Evolutionary conservation across 2,797 vertebrate genomes (phyloP).

Genomic region (Enteromius anoplus): DNA sequence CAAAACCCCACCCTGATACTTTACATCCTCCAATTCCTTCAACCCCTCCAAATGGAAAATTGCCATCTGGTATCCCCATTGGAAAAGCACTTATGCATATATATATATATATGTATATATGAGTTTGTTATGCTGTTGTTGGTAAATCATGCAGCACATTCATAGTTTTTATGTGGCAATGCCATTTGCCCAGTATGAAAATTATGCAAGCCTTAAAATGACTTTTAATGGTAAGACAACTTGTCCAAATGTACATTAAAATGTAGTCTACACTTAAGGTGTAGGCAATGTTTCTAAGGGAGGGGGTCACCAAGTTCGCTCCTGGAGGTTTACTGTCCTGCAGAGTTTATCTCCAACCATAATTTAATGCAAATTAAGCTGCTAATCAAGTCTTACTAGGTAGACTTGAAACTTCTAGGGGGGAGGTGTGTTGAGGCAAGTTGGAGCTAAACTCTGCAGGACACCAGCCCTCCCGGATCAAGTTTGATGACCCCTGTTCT

Average conservation of each 20-base stretch:
- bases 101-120: conserved; percentile 42
- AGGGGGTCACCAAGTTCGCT: no score
- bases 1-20: conserved; percentile 52
- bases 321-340: no score
- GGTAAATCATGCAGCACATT: conserved; percentile 11
- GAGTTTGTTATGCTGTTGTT: conserved; percentile 39
- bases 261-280: neutral
- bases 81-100: neutral
- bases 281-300: neutral
- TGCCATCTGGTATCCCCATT: conserved; percentile 41
- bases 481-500: no score
- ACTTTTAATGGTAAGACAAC: neutral
- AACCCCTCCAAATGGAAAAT: conserved; percentile 54
- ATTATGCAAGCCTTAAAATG: neutral
- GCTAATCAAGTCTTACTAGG: no score
- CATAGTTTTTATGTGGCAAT: conserved; percentile 9
- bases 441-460: no score
- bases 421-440: neutral
- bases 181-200: neutral
- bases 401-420: neutral
- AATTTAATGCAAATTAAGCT: no score
- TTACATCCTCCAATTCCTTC: conserved; percentile 50
- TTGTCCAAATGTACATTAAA: neutral
- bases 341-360: no score
- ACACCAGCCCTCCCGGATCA: no score